A percentile compares a stretch with the other conserved stretches of the same genome.
Evolutionary conservation across 2,888 invertebrate genomes (phyloP).

Genomic region (Drosophila histrio): DNA sequence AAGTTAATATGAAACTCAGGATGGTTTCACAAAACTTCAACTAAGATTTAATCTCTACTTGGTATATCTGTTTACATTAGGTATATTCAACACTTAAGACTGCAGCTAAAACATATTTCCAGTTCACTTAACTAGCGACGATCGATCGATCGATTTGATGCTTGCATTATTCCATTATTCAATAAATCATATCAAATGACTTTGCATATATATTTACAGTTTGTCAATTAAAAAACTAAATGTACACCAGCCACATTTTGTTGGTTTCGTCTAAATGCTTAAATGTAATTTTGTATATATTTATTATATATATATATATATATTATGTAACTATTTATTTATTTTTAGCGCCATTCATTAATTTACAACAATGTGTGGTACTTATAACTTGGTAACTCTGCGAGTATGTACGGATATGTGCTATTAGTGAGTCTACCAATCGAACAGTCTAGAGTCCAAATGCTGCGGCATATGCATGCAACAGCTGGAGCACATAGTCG

Average conservation of each 20-base stretch:
- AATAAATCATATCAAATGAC: slow-evolving; percentile 74
- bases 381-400: slow-evolving; percentile 28
- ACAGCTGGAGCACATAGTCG: slow-evolving; percentile 65
- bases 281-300: slow-evolving; percentile 5
- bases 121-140: slow-evolving; percentile 30
- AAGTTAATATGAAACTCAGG: slow-evolving; percentile 36
- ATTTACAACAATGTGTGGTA: slow-evolving; percentile 26
- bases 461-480: slow-evolving; percentile 68
- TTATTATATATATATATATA: no score
- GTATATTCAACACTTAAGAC: slow-evolving; percentile 70
- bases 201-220: slow-evolving; percentile 66
- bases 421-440: slow-evolving; percentile 2
- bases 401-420: slow-evolving; percentile 48
- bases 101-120: slow-evolving; percentile 49
- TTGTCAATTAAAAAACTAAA: slow-evolving; percentile 42
- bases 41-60: slow-evolving; percentile 58
- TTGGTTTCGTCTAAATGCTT: slow-evolving; percentile 35
- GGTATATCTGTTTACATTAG: slow-evolving; percentile 61
- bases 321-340: slow-evolving; percentile 11
- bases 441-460: slow-evolving; percentile 53
- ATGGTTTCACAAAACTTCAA: slow-evolving; percentile 35
- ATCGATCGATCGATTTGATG: slow-evolving; percentile 25
- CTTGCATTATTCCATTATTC: slow-evolving; percentile 20
- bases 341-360: slow-evolving; percentile 29
- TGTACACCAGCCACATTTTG: slow-evolving; percentile 32